A percentile compares a stretch with the other conserved stretches of the same genome.
phyloP scores from a whole-genome alignment of 2,888 invertebrate genomes.

The Tipula lateralis region DNA sequence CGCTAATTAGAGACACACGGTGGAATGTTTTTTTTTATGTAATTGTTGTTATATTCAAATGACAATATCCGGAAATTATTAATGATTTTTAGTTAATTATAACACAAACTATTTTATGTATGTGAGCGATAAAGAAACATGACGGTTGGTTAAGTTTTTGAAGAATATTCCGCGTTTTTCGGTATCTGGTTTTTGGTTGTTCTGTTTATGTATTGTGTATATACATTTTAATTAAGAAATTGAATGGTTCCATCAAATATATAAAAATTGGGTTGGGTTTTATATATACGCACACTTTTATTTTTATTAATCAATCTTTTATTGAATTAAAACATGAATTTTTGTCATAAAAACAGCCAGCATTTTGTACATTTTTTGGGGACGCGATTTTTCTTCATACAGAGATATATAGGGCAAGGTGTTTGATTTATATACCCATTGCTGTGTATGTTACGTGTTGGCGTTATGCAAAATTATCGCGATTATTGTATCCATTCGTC shows the following conservation, averaged over 20 bases:
- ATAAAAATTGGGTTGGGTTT: background rate
- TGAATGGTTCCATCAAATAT: background rate
- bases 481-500: background rate
- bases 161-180: background rate
- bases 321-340: constrained; percentile 19
- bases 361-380: background rate
- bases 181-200: background rate
- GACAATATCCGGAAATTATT: constrained; percentile 24
- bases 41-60: constrained; percentile 24
- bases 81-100: constrained; percentile 16
- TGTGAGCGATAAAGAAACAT: background rate
- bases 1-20: constrained; percentile 24
- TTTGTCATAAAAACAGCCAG: background rate
- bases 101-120: background rate
- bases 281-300: background rate
- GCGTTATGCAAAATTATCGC: background rate
- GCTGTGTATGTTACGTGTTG: background rate
- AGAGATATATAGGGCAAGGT: background rate
- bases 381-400: background rate
- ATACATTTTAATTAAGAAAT: constrained; percentile 11
- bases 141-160: constrained; percentile 11
- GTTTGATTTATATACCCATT: background rate
- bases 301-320: constrained; percentile 24
- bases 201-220: no score
- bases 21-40: background rate